Base-by-base conservation (phyloP, 2,888 invertebrate species). In the Lycaena phlaeas region DNA sequence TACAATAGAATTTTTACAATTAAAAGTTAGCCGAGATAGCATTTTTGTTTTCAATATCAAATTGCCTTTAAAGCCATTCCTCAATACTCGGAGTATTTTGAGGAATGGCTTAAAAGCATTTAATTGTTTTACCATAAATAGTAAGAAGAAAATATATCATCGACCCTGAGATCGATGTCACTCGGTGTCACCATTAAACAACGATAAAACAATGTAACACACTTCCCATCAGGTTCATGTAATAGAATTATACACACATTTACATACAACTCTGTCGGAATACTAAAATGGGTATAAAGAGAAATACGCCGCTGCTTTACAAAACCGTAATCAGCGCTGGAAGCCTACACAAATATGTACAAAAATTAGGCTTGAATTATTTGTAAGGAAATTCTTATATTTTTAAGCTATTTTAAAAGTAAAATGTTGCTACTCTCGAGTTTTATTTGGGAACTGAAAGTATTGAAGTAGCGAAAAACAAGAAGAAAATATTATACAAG, bases 181-280 rank as follows among this genome's bases (percentile, higher is more conserved):
- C 27, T n/a, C 11, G 27, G 6, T n/a, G 12, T 12, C 14, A 28
- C 28, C 12, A 28, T 29, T 29, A 30, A 30, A 31, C 30, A n/a
- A 31, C 17, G 15, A 11, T 18, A 31, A 31, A 11, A 22, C 14
- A 12, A 18, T 31, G 30, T 31, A 11, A 22, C 9, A 9, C 15
- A 7, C 18, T 34, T 34, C 22, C 10, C 34, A 34, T 22, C 18
- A 17, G 9, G 18, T 10, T 34, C 22, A 18, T 22, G 34, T 34
- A 22, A 34, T 34, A 22, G 34, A 12, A 18, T 34, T 14, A 22
- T 14, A 14, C n/a, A n/a, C 14, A 22, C 34, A 18, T 12, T 17
- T 34, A 22, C 34, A 34, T 18, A 34, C 34, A 34, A 34, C 17
- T 34, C 30, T n/a, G 9, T 5, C n/a, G 30, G 30, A 30, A 30